Evolutionary conservation across 2,888 invertebrate species (phyloP).

Genomic region (Nephrotoma appendiculata): DNA sequence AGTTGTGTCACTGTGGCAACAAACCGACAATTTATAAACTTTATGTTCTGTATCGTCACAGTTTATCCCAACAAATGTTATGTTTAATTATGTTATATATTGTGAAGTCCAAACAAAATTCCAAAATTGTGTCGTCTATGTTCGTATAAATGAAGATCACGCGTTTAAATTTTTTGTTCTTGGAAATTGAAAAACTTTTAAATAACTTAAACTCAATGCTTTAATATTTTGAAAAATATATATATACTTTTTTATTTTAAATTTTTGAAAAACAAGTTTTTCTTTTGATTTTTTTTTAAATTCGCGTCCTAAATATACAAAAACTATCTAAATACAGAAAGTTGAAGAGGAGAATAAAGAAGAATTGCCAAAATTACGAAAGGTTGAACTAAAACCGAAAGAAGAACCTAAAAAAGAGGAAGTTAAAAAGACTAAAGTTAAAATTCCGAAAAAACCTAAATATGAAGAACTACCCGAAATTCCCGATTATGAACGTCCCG

Average conservation of each 20-base stretch:
- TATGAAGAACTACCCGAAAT: conserved; percentile 46
- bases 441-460: conserved; percentile 31
- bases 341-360: conserved; percentile 24
- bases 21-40: not conserved
- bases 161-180: not conserved
- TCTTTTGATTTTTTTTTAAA: not conserved
- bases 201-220: not conserved
- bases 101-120: not conserved
- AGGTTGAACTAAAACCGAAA: conserved; percentile 22
- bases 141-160: not conserved
- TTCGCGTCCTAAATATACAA: not conserved
- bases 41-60: not conserved
- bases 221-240: not conserved
- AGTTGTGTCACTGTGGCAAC: too few species aligned
- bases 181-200: conserved; percentile 7
- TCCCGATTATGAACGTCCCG: conserved; percentile 62
- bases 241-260: not conserved
- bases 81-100: not conserved
- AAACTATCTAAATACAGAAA: conserved; percentile 16
- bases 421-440: conserved; percentile 16
- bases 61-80: not conserved
- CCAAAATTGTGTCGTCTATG: not conserved
- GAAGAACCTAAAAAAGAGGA: conserved; percentile 25
- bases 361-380: conserved; percentile 28
- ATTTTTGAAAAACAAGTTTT: not conserved